Evolutionary conservation across 1,140 invertebrate genomes (phyloP), one percentile per base, ranked within the genome.

Genomic region (Oppia nitens): DNA sequence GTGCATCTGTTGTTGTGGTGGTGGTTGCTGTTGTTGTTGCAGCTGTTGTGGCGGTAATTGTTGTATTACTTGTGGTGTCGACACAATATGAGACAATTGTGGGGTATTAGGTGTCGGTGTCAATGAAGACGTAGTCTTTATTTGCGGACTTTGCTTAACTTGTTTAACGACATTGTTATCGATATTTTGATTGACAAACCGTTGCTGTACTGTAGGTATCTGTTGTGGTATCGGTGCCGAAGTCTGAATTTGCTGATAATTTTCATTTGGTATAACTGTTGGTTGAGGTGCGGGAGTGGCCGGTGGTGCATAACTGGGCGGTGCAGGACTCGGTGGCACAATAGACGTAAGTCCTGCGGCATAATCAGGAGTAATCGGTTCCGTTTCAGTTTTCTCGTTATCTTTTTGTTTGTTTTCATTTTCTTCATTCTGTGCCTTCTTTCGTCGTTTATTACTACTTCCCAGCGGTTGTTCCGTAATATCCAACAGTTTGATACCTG

Each of bases 401-500:
- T 76, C 76, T 55, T 73, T 72, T 52, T 71, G 67, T 58, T 74
- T 72, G 53, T 77, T 78, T 63, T 83, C 83, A 64, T 83, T 83
- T 88, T 85, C 70, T 90, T 87, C 66, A 85, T 71, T 74, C 89
- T 85, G 79, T 69, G 25, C 69, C 67, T 14, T 78, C 68, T 79
- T 81, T 55, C 79, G 69, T 67, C 73, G 76, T 68, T 83, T 84
- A 23, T 81, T 75, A 66, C 77, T 75, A 58, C 76, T 74, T 20
- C 77, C 79, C 67, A 81, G 75, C 24, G 93, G 92, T 66, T 93
- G 87, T 67, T 96, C 92, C 21, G 81, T 82, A 63, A 96, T 92
- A 67, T 96, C 92, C 23, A 97, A 72, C 17, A 96, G 73, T 66
- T 75, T 75, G 12, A 76, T 74, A 55, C 91, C 90, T 60, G 89